Percentiles rank a stretch among this genome's conserved stretches.
phyloP scores from a whole-genome alignment of 2,888 invertebrate species.

The Sphecodes monilicornis region DNA sequence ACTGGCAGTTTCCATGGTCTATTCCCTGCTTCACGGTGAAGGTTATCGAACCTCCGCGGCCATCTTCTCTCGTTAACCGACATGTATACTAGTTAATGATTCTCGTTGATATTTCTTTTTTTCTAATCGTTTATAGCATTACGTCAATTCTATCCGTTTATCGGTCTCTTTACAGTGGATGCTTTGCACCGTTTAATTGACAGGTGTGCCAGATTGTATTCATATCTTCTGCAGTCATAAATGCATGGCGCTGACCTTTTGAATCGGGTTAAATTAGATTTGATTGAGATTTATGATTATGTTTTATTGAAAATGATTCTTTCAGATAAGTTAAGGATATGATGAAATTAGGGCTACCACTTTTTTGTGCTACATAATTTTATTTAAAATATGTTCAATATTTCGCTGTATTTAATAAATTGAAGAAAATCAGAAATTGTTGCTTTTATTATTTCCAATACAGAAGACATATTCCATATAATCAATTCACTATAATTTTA shows the following conservation, averaged over 20 bases:
- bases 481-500: too few species aligned
- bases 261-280: not conserved
- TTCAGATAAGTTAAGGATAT: not conserved
- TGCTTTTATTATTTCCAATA: too few species aligned
- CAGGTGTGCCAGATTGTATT: not conserved
- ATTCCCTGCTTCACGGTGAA: slow-evolving; percentile 10
- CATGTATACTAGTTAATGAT: not conserved
- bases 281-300: not conserved
- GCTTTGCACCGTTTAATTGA: not conserved
- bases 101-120: not conserved
- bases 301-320: not conserved
- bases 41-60: slow-evolving; percentile 56
- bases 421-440: too few species aligned
- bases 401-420: too few species aligned
- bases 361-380: not conserved
- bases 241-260: not conserved
- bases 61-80: slow-evolving; percentile 16
- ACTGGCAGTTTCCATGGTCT: slow-evolving; percentile 27
- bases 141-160: not conserved
- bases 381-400: not conserved
- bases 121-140: not conserved
- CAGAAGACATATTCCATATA: too few species aligned
- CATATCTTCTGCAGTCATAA: not conserved
- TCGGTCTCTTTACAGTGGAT: not conserved
- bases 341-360: not conserved